Conservation (phyloP, 2,888 invertebrate genomes). For the Uropetala carovei region DNA sequence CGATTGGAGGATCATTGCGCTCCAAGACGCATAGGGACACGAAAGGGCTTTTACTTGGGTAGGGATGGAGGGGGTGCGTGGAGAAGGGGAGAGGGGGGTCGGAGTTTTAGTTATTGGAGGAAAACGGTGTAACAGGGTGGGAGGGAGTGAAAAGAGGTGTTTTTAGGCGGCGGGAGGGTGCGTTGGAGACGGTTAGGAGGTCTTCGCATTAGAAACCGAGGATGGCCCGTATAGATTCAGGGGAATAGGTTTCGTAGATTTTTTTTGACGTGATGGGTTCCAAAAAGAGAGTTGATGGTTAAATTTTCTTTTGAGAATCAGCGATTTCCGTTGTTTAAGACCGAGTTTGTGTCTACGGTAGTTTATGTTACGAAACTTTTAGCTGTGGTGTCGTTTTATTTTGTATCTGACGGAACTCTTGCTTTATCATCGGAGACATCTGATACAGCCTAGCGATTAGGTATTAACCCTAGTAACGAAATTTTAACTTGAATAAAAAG, state of each 20-base stretch:
- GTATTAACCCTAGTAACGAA: too few relatives aligned
- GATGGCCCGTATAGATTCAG: neutral
- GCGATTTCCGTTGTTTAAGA: neutral
- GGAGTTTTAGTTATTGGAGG: too few relatives aligned
- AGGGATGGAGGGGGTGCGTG: neutral
- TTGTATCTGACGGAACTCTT: neutral
- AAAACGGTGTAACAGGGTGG: neutral
- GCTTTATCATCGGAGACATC: too few relatives aligned
- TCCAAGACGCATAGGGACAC: constrained; percentile 30
- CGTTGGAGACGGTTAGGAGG: neutral
- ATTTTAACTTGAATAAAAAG: too few relatives aligned
- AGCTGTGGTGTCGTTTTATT: neutral
- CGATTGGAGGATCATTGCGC: constrained; percentile 57
- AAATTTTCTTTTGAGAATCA: neutral
- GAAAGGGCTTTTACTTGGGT: constrained; percentile 56
- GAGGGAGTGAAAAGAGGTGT: neutral
- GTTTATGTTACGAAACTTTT: neutral
- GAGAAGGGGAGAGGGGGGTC: neutral
- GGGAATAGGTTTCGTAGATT: neutral
- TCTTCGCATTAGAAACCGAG: neutral
- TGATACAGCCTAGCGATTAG: too few relatives aligned
- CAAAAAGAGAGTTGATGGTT: neutral
- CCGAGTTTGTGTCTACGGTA: neutral
- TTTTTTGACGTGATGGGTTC: neutral
- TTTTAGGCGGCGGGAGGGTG: neutral